Evolutionary conservation across 2,888 invertebrate species (phyloP), one percentile per base, ranked within the genome.

Genomic region (Bombylius major): DNA sequence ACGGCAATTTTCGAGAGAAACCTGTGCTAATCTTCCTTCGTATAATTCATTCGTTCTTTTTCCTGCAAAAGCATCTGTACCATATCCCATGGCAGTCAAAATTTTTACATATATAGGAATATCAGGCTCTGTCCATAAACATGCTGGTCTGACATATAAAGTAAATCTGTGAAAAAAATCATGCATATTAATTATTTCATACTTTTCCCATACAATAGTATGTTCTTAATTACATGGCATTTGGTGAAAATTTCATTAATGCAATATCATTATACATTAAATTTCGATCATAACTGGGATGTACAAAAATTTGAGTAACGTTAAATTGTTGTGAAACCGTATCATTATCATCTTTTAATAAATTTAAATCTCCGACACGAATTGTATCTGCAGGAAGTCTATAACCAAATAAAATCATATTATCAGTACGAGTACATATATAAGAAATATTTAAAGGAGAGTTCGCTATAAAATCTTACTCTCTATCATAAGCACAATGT

Each of bases 71-170:
- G 72, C 67, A 0, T 76, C 76, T 56, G 75, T 75, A 1, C 84
- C 84, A 74, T 81, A 83, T 51, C 84, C 84, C 63, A 79, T 78
- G 11, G 83, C 83, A n/a, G 80, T 76, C 1, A 77, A 78, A 59
- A 69, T 70, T 1, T 64, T 64, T 48, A 71, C 70, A 23, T 23
- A 23, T 23, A 23, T 23, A 14, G 73, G 70, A 45, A 77, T 62
- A 14, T 68, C 62, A 3, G 59, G 57, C 33, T 63, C 65, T 4
- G 70, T 69, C 71, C 79, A 80, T 12, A 84, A 69, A 60, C 82
- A 82, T 4, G 82, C 80, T 1, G 84, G 84, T 48, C 80, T 71
- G 1, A 73, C 70, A 36, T 47, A 50, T 8, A 42, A 31, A 13
- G 50, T 53, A 34, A 58, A 56, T 11, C 56, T 58, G 12, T 32